These are phyloP conservation scores for Drosophila incognita DNA, from an alignment of 2,888 invertebrate genomes.

Conservation along the genomic window DNA sequence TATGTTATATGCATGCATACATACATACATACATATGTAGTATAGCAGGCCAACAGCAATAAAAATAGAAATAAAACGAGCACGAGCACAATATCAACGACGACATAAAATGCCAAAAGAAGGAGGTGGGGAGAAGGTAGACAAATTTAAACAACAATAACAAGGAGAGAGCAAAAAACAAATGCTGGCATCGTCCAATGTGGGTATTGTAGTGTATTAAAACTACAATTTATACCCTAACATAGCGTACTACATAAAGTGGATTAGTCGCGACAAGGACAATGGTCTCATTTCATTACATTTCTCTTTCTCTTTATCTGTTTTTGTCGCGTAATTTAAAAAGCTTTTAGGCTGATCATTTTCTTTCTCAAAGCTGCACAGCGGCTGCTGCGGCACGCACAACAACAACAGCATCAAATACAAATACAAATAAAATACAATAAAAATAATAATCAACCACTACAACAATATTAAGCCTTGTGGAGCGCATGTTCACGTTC, in stretches of 20 bases:
- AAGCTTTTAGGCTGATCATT: background rate
- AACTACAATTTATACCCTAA: background rate
- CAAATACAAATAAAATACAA: background rate
- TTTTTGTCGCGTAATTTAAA: constrained; percentile 23
- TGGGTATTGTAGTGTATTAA: background rate
- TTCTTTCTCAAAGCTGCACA: constrained; percentile 43
- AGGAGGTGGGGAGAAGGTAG: constrained; percentile 9
- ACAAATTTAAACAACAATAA: constrained; percentile 27
- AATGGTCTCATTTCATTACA: background rate
- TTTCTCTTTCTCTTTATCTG: background rate
- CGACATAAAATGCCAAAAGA: constrained; percentile 49
- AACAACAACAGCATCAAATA: constrained; percentile 15
- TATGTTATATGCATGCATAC: constrained; percentile 4
- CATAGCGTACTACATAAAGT: background rate
- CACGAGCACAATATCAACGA: constrained; percentile 53
- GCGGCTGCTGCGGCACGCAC: constrained; percentile 60
- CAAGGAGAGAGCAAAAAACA: constrained; percentile 11
- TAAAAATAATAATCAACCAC: constrained; percentile 44
- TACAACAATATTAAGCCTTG: constrained; percentile 31
- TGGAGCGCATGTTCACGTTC: constrained; percentile 53
- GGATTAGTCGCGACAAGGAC: constrained; percentile 3
- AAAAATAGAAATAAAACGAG: constrained; percentile 61
- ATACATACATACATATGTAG: constrained; percentile 1
- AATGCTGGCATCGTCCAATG: background rate
- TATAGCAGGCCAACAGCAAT: constrained; percentile 48